phyloP scores from a whole-genome alignment of 1,140 invertebrate genomes.

The Orchesella cincta region DNA sequence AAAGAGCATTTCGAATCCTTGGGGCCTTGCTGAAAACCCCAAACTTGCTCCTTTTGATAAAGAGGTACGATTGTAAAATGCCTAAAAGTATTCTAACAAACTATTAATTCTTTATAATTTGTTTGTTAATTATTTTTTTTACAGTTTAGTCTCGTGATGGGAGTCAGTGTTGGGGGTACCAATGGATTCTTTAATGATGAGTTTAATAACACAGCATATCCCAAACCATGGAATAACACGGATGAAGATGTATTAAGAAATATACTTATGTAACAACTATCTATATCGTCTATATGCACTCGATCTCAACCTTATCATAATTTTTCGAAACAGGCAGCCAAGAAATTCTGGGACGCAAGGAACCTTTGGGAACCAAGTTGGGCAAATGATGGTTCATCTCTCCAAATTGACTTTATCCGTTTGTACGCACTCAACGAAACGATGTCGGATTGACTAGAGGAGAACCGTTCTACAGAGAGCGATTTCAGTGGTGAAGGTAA shows the following conservation, averaged over 20 bases:
- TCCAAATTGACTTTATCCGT: slow-evolving; percentile 29
- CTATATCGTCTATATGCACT: slow-evolving; percentile 22
- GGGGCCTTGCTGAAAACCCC: slow-evolving; percentile 48
- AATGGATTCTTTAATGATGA: slow-evolving; percentile 67
- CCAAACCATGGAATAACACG: slow-evolving; percentile 73
- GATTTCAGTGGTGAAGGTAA: neutral
- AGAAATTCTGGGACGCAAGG: slow-evolving; percentile 21
- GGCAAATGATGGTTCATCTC: neutral
- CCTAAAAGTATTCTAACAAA: neutral
- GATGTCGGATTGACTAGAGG: slow-evolving; percentile 28
- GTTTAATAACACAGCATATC: slow-evolving; percentile 44
- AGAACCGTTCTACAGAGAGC: neutral
- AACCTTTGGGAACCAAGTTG: slow-evolving; percentile 22
- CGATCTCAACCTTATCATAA: neutral
- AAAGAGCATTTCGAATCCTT: slow-evolving; percentile 56
- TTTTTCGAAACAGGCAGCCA: slow-evolving; percentile 2
- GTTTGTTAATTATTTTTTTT: slow-evolving; percentile 46
- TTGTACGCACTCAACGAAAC: slow-evolving; percentile 19
- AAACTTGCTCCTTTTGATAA: slow-evolving; percentile 72
- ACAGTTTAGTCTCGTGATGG: slow-evolving; percentile 73
- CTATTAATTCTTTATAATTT: neutral
- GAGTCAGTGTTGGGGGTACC: slow-evolving; percentile 72
- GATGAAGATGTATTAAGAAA: slow-evolving; percentile 55
- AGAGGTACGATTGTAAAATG: slow-evolving; percentile 59
- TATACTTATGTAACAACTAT: neutral